Evolutionary conservation across 2,797 vertebrate species (phyloP).

Genomic region (Sphaeramia orbicularis): DNA sequence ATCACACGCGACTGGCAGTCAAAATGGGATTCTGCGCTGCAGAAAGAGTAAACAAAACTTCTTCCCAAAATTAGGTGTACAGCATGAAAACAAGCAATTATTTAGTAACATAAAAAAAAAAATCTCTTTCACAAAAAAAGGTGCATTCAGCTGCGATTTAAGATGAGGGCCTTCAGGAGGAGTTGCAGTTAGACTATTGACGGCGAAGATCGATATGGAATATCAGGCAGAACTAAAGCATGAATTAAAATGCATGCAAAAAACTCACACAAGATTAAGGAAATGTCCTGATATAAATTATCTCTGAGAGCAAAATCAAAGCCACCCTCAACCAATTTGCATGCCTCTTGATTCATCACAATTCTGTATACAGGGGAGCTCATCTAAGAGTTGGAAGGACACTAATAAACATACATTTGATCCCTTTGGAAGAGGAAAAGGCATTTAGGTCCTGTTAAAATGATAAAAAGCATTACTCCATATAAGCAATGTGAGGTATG

Average conservation of each 20-base stretch:
- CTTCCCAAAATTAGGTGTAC: constrained; percentile 43
- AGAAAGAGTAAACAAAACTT: constrained; percentile 72
- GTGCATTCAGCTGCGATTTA: constrained; percentile 74
- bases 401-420: constrained; percentile 61
- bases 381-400: constrained; percentile 54
- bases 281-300: constrained; percentile 59
- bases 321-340: constrained; percentile 53
- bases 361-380: constrained; percentile 48
- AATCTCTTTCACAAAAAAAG: constrained; percentile 66
- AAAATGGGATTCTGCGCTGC: constrained; percentile 72
- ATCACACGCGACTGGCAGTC: constrained; percentile 67
- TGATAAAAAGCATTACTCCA: constrained; percentile 73
- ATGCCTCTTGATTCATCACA: constrained; percentile 57
- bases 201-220: constrained; percentile 41
- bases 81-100: constrained; percentile 59
- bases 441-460: constrained; percentile 78
- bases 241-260: constrained; percentile 63
- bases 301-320: constrained; percentile 58
- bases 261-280: constrained; percentile 50
- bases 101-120: constrained; percentile 43
- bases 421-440: constrained; percentile 70
- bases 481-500: constrained; percentile 81
- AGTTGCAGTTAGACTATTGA: constrained; percentile 40
- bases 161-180: constrained; percentile 50
- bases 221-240: constrained; percentile 47